Percentiles rank a stretch among this genome's conserved stretches.
These are phyloP conservation scores for Scaptomyza polygonia DNA, from an alignment of 2,888 invertebrate species.

Conservation along the genomic window DNA sequence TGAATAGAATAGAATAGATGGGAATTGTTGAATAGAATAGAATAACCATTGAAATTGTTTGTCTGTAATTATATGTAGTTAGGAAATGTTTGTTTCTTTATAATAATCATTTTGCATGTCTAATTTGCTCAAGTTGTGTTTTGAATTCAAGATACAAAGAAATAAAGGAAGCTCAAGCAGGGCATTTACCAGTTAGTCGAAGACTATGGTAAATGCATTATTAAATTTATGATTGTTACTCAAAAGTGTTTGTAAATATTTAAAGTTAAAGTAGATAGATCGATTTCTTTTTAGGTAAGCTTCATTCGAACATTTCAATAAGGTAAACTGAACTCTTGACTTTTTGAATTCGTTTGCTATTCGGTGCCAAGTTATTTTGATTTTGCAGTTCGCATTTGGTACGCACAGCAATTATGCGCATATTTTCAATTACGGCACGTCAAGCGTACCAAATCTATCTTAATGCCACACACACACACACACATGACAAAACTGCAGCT, in stretches of 20 bases:
- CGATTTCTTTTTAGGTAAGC: too few species aligned
- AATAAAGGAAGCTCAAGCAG: background rate
- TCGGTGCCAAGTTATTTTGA: constrained; percentile 16
- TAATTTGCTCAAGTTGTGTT: background rate
- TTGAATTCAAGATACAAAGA: background rate
- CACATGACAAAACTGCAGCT: constrained; percentile 71
- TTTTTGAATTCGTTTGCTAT: background rate
- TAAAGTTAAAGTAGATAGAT: too few species aligned
- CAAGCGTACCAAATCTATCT: constrained; percentile 58
- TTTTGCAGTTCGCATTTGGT: constrained; percentile 35
- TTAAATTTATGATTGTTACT: too few species aligned
- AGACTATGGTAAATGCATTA: background rate
- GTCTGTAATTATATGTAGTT: constrained; percentile 46
- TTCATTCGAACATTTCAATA: too few species aligned
- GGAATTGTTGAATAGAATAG: constrained; percentile 31
- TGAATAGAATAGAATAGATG: constrained; percentile 33
- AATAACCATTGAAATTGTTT: constrained; percentile 36
- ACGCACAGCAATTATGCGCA: constrained; percentile 68
- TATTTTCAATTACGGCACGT: constrained; percentile 68
- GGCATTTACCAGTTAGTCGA: constrained; percentile 13
- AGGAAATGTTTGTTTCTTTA: constrained; percentile 33
- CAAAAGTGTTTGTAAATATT: too few species aligned
- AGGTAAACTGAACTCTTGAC: too few species aligned
- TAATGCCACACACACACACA: constrained; percentile 49
- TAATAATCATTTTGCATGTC: background rate